These are phyloP conservation scores for Sylvietta virens DNA, from an alignment of 2,113 vertebrate species.

Conservation along the genomic window DNA sequence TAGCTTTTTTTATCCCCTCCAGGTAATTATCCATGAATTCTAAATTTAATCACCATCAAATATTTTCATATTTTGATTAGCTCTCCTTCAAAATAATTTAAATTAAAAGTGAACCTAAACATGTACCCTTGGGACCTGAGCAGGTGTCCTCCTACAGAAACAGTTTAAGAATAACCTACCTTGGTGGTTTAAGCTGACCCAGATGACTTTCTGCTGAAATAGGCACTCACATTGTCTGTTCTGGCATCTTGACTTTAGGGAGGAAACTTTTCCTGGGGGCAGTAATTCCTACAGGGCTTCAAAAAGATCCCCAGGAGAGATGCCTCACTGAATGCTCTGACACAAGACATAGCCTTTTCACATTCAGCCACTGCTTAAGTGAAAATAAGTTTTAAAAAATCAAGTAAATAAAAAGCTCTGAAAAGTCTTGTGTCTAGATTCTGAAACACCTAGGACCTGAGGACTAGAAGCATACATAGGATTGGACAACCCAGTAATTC, in stretches of 20 bases:
- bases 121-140: neutral
- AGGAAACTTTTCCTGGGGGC: neutral
- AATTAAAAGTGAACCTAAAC: slow-evolving; percentile 2
- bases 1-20: neutral
- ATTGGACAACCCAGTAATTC: neutral
- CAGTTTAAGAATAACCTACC: neutral
- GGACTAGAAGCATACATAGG: neutral
- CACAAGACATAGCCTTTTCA: neutral
- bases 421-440: neutral
- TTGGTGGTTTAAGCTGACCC: neutral
- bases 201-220: neutral
- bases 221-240: neutral
- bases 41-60: slow-evolving; percentile 22
- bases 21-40: neutral
- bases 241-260: neutral
- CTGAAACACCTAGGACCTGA: neutral
- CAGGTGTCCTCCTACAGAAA: neutral
- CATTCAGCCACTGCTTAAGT: neutral
- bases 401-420: neutral
- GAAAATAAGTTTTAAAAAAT: neutral
- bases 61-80: slow-evolving; percentile 37
- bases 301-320: neutral
- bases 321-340: neutral
- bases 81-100: neutral
- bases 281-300: neutral